Evolutionary conservation across 2,797 vertebrate genomes (phyloP).

Genomic region (Pseudocheirus occidentalis): DNA sequence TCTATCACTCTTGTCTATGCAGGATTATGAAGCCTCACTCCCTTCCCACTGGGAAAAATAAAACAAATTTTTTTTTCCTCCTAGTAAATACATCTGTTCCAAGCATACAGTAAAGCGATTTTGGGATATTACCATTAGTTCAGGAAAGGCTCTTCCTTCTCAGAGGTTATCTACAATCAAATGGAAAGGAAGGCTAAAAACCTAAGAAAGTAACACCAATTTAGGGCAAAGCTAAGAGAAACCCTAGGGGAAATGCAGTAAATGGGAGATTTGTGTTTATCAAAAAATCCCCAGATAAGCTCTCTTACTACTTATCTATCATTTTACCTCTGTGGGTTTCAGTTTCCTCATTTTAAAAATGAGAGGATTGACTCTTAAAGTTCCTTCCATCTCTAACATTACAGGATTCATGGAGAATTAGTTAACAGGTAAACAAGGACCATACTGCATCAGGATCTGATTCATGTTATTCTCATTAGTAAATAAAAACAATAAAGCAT

Average conservation of each 20-base stretch:
- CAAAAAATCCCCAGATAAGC: neutral
- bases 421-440: neutral
- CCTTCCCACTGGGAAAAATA: neutral
- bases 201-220: neutral
- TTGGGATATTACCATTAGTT: neutral
- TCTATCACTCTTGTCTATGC: neutral
- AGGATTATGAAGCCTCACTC: neutral
- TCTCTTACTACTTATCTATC: neutral
- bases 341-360: constrained; percentile 17
- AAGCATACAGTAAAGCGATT: neutral
- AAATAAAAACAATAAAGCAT: neutral
- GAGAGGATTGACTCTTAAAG: neutral
- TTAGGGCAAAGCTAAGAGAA: neutral
- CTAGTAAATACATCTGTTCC: neutral
- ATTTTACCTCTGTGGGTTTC: neutral
- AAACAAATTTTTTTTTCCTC: constrained; percentile 1
- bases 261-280: neutral
- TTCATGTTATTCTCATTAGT: neutral
- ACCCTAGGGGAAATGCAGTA: neutral
- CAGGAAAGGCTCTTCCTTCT: neutral
- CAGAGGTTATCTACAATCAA: neutral
- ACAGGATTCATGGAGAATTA: neutral
- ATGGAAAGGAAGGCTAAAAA: neutral
- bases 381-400: neutral
- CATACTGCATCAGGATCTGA: neutral